phyloP scores from a whole-genome alignment of 2,113 vertebrate species.

The Lota lota region DNA sequence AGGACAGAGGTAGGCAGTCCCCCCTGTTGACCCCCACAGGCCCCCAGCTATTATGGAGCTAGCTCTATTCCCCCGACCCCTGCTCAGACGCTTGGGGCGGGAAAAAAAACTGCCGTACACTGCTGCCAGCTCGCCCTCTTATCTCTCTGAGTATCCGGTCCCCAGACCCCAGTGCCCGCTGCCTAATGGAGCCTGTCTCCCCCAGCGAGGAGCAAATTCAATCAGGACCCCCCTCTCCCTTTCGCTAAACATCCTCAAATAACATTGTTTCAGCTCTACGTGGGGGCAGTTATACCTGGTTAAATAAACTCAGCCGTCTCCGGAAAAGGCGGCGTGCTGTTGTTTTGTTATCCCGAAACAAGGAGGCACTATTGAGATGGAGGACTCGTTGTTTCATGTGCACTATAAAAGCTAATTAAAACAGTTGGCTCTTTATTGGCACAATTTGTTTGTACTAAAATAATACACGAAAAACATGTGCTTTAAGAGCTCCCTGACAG shows the following conservation, averaged over 20 bases:
- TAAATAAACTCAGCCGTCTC: neutral
- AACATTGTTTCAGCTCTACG: conserved; percentile 36
- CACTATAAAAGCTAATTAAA: neutral
- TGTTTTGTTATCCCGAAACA: neutral
- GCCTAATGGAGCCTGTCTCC: conserved; percentile 70
- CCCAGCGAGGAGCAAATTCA: conserved; percentile 54
- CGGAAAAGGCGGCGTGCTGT: neutral
- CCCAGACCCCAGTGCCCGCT: conserved; percentile 56
- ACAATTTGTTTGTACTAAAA: neutral
- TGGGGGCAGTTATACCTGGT: conserved; percentile 37
- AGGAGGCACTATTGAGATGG: neutral
- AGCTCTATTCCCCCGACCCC: conserved; percentile 75
- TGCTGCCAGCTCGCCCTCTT: conserved; percentile 49
- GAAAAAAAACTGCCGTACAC: conserved; percentile 18
- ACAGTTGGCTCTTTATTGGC: neutral
- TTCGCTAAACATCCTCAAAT: conserved; percentile 55
- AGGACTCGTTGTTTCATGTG: neutral
- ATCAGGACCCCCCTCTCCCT: conserved; percentile 30
- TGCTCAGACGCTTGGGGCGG: conserved; percentile 60
- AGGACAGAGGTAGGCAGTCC: conserved; percentile 52
- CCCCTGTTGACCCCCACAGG: conserved; percentile 50
- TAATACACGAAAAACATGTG: neutral
- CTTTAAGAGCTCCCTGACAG: no score
- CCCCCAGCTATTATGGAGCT: conserved; percentile 68
- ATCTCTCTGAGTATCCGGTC: conserved; percentile 63